A percentile compares a stretch with the other conserved stretches of the same genome.
Conservation (phyloP, 2,888 invertebrate species). For the Lobophora halterata region DNA sequence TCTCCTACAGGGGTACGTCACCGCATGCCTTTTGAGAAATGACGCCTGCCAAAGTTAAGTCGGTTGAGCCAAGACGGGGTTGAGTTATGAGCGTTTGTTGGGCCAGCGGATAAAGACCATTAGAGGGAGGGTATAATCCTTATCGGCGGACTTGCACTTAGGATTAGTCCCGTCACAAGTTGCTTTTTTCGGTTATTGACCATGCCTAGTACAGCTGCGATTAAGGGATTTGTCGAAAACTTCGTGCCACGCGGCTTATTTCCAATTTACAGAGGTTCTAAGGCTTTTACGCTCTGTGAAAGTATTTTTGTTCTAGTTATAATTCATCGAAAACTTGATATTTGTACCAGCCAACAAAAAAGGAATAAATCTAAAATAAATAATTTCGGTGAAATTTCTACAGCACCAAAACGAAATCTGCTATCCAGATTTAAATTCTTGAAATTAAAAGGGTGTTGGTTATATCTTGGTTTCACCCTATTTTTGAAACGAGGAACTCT, state of each 20-base stretch:
- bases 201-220: constrained; percentile 68
- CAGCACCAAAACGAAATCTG: too few species aligned
- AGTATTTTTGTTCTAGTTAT: too few species aligned
- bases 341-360: too few species aligned
- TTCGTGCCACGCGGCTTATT: constrained; percentile 18
- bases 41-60: constrained; percentile 80
- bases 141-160: constrained; percentile 80
- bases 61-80: constrained; percentile 76
- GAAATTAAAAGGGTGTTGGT: background rate
- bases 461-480: too few species aligned
- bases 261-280: background rate
- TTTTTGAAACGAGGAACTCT: constrained; percentile 18
- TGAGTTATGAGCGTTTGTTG: constrained; percentile 79
- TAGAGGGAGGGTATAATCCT: constrained; percentile 76
- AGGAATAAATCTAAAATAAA: too few species aligned
- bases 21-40: constrained; percentile 79
- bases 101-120: constrained; percentile 77
- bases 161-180: constrained; percentile 78
- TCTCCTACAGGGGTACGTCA: constrained; percentile 60
- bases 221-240: constrained; percentile 61
- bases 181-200: constrained; percentile 73
- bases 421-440: background rate
- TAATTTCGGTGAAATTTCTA: too few species aligned
- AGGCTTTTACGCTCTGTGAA: too few species aligned
- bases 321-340: too few species aligned